Evolutionary conservation across 2,797 vertebrate genomes (phyloP), one percentile per base, ranked within the genome.

Genomic region (Delichon dasypus): DNA sequence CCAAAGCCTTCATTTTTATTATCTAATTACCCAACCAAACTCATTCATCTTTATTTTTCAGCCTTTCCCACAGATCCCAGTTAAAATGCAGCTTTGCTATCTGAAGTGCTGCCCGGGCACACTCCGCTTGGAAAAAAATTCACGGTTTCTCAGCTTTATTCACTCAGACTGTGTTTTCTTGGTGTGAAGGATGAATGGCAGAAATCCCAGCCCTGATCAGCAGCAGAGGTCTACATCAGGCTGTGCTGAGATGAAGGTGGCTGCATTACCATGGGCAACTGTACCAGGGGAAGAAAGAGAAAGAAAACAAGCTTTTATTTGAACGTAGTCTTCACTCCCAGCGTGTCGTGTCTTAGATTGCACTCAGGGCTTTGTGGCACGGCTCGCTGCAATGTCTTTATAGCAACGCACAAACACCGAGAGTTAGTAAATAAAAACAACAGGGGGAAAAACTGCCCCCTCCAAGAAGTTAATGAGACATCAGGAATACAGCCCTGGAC

Each of bases 31-130:
- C 60, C 64, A 61, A 64, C 80, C 48, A 26, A 94, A 93, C 42
- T 84, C 82, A 84, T 95, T 94, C 79, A 79, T 92, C 85, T 95
- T 92, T 94, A 91, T 95, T 95, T 93, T 94, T 95, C 84, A 54
- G 42, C 60, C 67, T 88, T 91, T 74, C 80, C 85, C 85, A 34
- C 55, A 82, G 67, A 76, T 54, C 30, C 53, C 47, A 26, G 79
- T 86, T 86, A 85, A 91, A 95, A 75, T 67, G 53, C 45, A 70
- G 67, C 80, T 85, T 78, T 79, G 51, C 85, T 93, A 57, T 82
- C 36, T 64, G 74, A 94, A 94, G 50, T 61, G 54, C 77, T 89
- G 85, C 72, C 71, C 71, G 82, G 85, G 36, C 70, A 61, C 57
- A 51, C 77, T 90, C 32, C 0, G 2, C 45, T 73, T 90, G 88